These are phyloP conservation scores for Agraylea sexmaculata DNA, from an alignment of 1,140 invertebrate genomes.

Conservation along the genomic window DNA sequence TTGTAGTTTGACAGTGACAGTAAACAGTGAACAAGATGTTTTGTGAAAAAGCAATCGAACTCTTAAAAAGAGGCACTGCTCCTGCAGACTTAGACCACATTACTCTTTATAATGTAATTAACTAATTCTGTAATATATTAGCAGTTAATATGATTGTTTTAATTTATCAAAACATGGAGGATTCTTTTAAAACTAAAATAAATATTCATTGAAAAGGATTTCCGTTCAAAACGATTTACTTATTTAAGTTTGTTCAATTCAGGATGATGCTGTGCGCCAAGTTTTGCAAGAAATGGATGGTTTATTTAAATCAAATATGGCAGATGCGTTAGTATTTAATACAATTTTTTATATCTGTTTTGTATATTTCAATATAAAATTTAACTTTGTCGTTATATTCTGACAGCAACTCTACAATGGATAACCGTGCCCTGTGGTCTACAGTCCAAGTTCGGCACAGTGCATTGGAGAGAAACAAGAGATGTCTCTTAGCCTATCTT, in stretches of 20 bases:
- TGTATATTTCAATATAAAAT: slow-evolving; percentile 5
- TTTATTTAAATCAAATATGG: slow-evolving; percentile 61
- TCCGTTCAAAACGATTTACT: neutral
- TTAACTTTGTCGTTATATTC: neutral
- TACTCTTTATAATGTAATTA: slow-evolving; percentile 10
- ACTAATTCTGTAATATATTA: neutral
- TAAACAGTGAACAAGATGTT: slow-evolving; percentile 10
- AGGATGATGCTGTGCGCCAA: slow-evolving; percentile 58
- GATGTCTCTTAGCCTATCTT: slow-evolving; percentile 81
- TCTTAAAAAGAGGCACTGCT: neutral
- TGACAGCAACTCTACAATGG: slow-evolving; percentile 24
- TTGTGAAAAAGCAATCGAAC: slow-evolving; percentile 7
- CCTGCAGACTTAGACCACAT: slow-evolving; percentile 5
- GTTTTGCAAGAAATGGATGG: slow-evolving; percentile 66
- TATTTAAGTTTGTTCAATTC: slow-evolving; percentile 5
- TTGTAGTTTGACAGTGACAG: too few species aligned
- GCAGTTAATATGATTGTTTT: neutral
- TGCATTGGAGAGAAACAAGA: slow-evolving; percentile 76
- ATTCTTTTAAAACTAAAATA: neutral
- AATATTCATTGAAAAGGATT: slow-evolving; percentile 2
- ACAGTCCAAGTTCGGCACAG: slow-evolving; percentile 71
- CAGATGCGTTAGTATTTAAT: slow-evolving; percentile 53
- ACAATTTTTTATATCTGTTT: slow-evolving; percentile 9
- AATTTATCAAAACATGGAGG: neutral
- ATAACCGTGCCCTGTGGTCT: slow-evolving; percentile 41